Base-by-base conservation (phyloP, 2,797 vertebrate genomes). In the Hephaestus fuliginosus region DNA sequence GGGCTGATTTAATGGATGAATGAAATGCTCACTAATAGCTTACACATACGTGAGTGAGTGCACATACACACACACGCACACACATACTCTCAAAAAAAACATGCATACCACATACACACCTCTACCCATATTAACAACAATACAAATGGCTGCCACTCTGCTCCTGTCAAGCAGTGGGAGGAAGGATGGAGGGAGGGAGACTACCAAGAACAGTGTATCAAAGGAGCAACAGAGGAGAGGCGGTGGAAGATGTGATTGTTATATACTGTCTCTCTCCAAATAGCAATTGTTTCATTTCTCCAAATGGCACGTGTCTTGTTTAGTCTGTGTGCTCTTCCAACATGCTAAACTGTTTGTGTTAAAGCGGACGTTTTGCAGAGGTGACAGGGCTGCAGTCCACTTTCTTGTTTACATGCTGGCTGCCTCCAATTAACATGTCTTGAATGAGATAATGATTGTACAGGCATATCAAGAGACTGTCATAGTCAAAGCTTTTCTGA, bases 1-100 rank as follows among this genome's bases (percentile, higher is more conserved):
- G 96, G 96, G 95, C 92, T 96, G 96, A 97, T 96, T 97, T 96
- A 95, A 96, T 94, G 96, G 94, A 95, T 95, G 95, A 96, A 95
- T 96, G 95, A 96, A 96, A 94, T 95, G 92, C 94, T 96, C 96
- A 89, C 95, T 96, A 96, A 97, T 96, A 95, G 95, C 94, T 95
- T 25, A 88, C 94, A 94, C 64, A 76, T 13, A n/a, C 5, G 9
- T 68, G 63, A 3, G 11, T 13, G 5, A 57, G 25, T 55, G 12
- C 22, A 61, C 64, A 68, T 43, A 14, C 17, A 44, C 20, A 53
- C 28, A 39, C 64, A 78, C 41, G 60, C 44, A 69, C 41, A 67
- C 55, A 39, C 36, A 18, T 7, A 70, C 22, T 62, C 46, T 36
- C 51, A 71, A 53, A 68, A 68, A 81, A 60, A 55, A 25, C 5